Conservation (phyloP, 2,888 invertebrate species). For the Meghimatium bilineatum region DNA sequence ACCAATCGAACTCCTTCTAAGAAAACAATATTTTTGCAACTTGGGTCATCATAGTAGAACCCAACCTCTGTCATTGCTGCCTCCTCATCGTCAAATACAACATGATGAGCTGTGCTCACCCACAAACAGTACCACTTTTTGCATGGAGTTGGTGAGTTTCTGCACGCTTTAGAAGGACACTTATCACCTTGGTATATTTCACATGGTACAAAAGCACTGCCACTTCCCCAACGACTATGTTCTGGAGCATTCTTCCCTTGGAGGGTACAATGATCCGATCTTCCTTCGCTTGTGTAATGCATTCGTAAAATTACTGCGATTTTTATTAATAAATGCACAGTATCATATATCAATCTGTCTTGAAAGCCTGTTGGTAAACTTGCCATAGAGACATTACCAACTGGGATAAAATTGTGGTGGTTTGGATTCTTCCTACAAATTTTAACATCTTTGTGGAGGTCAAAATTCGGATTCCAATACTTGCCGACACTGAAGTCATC, state of each 20-base stretch:
- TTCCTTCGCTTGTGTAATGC: slow-evolving; percentile 1
- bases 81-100: slow-evolving; percentile 18
- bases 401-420: slow-evolving; percentile 12
- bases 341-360: background rate
- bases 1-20: slow-evolving; percentile 10
- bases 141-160: background rate
- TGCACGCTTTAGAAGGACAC: background rate
- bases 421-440: background rate
- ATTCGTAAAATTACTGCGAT: background rate
- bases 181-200: background rate
- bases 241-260: too few relatives aligned
- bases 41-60: background rate
- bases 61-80: background rate
- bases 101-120: slow-evolving; percentile 12
- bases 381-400: background rate
- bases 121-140: background rate
- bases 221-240: slow-evolving; percentile 2
- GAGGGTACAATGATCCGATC: background rate
- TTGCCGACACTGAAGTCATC: background rate
- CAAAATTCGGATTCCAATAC: background rate
- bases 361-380: background rate
- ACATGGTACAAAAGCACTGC: slow-evolving; percentile 9
- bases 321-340: background rate
- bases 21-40: too few relatives aligned
- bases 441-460: background rate